Evolutionary conservation across 2,888 invertebrate species (phyloP).

Genomic region (Myathropa florea): DNA sequence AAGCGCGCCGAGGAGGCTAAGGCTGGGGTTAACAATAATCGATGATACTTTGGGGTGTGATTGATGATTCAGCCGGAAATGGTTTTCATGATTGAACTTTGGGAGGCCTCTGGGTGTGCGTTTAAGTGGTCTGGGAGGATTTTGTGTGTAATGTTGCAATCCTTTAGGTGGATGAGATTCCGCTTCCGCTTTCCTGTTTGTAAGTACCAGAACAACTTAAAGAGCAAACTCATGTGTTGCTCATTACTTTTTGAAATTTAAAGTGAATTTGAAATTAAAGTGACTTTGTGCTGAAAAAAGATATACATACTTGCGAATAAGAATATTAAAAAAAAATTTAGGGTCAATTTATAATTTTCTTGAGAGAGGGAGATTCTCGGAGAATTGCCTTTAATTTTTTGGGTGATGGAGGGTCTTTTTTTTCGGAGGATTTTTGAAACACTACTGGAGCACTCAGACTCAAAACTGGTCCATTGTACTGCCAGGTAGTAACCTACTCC

Average conservation of each 20-base stretch:
- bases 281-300: background rate
- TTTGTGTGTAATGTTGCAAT: background rate
- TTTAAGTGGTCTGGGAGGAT: background rate
- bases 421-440: too few relatives aligned
- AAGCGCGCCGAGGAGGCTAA: background rate
- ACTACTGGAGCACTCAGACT: too few relatives aligned
- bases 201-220: background rate
- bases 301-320: background rate
- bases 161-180: background rate
- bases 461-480: too few relatives aligned
- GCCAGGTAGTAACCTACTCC: too few relatives aligned
- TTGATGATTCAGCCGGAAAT: slow-evolving; percentile 3
- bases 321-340: too few relatives aligned
- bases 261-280: too few relatives aligned
- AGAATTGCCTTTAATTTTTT: too few relatives aligned
- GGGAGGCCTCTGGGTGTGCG: background rate
- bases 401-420: too few relatives aligned
- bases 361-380: too few relatives aligned
- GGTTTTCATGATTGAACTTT: background rate
- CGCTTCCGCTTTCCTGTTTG: background rate
- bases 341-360: too few relatives aligned
- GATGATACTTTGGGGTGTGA: slow-evolving; percentile 13
- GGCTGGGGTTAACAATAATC: slow-evolving; percentile 17
- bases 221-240: background rate
- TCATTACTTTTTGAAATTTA: background rate